Evolutionary conservation across 2,797 vertebrate genomes (phyloP), one percentile per base, ranked within the genome.

Genomic region (Melanotaenia maccullochi): DNA sequence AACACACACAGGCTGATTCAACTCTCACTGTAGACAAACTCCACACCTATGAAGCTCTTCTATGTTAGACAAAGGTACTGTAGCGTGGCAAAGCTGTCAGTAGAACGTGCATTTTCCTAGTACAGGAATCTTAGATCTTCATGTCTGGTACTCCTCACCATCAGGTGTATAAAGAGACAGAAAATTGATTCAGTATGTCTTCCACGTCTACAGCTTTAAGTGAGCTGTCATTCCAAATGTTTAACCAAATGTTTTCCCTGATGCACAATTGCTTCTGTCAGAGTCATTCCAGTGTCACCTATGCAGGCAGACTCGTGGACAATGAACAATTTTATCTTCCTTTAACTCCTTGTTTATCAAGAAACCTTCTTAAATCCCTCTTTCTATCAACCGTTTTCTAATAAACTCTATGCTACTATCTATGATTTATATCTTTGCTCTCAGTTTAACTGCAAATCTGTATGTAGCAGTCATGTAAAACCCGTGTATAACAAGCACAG

Each of bases 1-100:
- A 65, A 63, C 77, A 73, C 81, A 86, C 77, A 89, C 77, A 81
- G 80, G 82, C 76, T 86, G 70, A 57, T 76, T 83, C 82, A 77
- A 66, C 68, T 73, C 68, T 52, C 60, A 40, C 3, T 66, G 59
- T 64, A 80, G 55, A 74, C 32, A 60, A 49, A 82, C 65, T 5
- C 47, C 76, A 85, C 60, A 65, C 70, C 54, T 82, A 70, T 66
- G 68, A 68, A 51, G 57, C 74, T 56, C 79, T 70, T 78, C 55
- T 55, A 70, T 54, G 67, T 83, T 56, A 71, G 68, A 61, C 55
- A 71, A 49, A 30, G 60, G 62, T 71, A 75, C 66, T 79, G 79
- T 87, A 81, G 72, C 79, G 63, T 42, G 82, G 75, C 63, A 71
- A 68, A 52, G 55, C 74, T 79, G 66, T 72, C 51, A 62, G 76